Evolutionary conservation across 2,888 invertebrate genomes (phyloP).

Genomic region (Campaea margaritaria): DNA sequence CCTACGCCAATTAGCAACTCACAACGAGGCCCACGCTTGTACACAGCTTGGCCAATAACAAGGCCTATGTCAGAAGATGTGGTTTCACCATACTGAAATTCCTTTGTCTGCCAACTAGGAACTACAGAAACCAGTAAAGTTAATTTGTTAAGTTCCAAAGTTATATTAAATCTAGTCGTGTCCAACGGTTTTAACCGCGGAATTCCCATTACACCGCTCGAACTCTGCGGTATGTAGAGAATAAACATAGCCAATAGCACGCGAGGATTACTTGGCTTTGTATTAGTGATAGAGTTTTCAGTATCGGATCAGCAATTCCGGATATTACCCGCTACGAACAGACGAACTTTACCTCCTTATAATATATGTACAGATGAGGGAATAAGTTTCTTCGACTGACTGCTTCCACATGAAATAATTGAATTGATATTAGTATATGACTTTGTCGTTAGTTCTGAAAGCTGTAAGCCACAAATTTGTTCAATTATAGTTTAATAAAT

Average conservation of each 20-base stretch:
- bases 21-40: not conserved
- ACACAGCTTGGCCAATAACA: not conserved
- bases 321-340: no score
- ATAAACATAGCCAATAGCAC: no score
- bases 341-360: no score
- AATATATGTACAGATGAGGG: not conserved
- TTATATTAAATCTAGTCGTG: conserved; percentile 19
- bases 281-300: no score
- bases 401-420: conserved; percentile 11
- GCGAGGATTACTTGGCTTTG: no score
- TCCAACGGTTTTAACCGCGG: no score
- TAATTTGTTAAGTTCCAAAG: conserved; percentile 25
- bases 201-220: no score
- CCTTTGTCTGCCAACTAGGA: conserved; percentile 34
- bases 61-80: not conserved
- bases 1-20: no score
- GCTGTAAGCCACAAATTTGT: not conserved
- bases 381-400: conserved; percentile 7
- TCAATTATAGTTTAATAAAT: not conserved
- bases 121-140: conserved; percentile 1
- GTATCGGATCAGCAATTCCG: no score
- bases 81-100: conserved; percentile 33
- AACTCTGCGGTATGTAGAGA: no score
- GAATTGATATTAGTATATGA: conserved; percentile 6
- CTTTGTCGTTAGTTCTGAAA: not conserved